A percentile compares a stretch with the other conserved stretches of the same genome.
phyloP scores from a whole-genome alignment of 2,888 invertebrate genomes.

The Acanthosepion pharaonis region DNA sequence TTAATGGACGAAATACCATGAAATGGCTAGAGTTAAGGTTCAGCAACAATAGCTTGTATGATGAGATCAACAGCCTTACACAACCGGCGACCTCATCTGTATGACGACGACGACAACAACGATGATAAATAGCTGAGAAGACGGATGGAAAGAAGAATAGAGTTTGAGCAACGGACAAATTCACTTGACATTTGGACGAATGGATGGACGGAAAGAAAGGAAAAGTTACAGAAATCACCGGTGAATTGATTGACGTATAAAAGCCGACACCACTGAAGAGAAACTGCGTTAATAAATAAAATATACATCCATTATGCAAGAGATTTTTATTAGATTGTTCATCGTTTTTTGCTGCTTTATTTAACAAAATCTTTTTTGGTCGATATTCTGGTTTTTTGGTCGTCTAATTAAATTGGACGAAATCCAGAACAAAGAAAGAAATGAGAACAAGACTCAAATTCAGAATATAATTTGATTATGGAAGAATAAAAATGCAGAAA shows the following conservation, averaged over 20 bases:
- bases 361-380: no score
- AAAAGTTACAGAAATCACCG: not conserved
- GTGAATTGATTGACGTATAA: not conserved
- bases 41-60: not conserved
- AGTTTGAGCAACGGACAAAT: not conserved
- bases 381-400: no score
- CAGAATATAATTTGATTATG: no score
- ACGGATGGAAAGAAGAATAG: not conserved
- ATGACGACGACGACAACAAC: not conserved
- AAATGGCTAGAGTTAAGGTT: not conserved
- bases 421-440: no score
- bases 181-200: not conserved
- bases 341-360: no score
- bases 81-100: not conserved
- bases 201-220: not conserved
- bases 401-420: no score
- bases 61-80: not conserved
- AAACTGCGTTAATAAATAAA: not conserved
- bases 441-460: no score
- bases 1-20: not conserved
- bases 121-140: not conserved
- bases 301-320: not conserved
- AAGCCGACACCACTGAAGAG: not conserved
- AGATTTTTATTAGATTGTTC: not conserved
- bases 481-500: no score